These are phyloP conservation scores for Ctenosaura bakeri DNA, from an alignment of 2,797 vertebrate species.

Conservation along the genomic window DNA sequence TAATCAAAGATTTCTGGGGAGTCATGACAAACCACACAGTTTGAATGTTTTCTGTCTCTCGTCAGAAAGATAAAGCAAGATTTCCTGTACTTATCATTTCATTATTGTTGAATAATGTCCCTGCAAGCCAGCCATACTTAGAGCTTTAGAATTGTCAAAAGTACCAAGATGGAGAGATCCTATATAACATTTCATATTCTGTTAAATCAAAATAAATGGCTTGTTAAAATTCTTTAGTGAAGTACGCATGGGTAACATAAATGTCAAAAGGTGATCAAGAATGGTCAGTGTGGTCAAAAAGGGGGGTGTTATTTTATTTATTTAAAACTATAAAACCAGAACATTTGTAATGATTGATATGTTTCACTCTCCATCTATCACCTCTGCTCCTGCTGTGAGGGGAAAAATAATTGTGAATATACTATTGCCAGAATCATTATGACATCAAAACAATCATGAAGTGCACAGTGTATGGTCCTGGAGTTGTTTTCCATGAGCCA, in stretches of 20 bases:
- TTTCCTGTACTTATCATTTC: constrained; percentile 40
- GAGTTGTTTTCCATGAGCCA: neutral
- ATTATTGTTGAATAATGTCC: constrained; percentile 41
- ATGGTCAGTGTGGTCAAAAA: neutral
- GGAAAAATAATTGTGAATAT: too few species aligned
- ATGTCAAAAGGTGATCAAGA: constrained; percentile 1
- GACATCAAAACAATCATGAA: constrained; percentile 28
- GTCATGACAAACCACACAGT: constrained; percentile 22
- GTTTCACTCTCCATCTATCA: neutral
- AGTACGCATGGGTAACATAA: neutral
- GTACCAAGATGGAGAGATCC: neutral
- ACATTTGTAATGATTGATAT: neutral
- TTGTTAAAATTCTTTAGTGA: constrained; percentile 15
- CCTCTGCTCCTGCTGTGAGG: too few species aligned
- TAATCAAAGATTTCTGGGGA: constrained; percentile 50
- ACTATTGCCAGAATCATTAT: neutral
- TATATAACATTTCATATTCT: neutral
- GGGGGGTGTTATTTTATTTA: neutral
- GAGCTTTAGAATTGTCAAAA: neutral
- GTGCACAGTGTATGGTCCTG: neutral
- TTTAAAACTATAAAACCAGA: neutral
- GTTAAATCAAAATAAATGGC: constrained; percentile 11
- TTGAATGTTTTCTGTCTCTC: constrained; percentile 37
- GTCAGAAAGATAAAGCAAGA: constrained; percentile 42
- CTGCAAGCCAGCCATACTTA: constrained; percentile 37